A percentile compares a stretch with the other conserved stretches of the same genome.
phyloP scores from a whole-genome alignment of 1,140 invertebrate species.

The Palaemon carinicauda region DNA sequence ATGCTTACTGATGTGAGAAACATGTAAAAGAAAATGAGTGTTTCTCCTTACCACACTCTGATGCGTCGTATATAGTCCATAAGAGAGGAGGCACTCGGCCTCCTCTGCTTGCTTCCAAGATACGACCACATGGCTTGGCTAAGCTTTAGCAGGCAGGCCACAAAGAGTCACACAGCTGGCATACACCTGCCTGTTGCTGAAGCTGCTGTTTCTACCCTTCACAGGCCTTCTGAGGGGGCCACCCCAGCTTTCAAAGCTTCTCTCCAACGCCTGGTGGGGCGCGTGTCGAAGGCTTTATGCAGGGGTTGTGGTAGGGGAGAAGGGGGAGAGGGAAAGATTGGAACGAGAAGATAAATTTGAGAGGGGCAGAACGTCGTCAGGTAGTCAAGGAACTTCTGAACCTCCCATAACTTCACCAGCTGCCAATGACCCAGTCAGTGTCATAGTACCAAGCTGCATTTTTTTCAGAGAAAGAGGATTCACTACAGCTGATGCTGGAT shows the following conservation, averaged over 20 bases:
- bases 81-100: slow-evolving; percentile 49
- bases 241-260: too few relatives aligned
- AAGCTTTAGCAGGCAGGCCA: neutral
- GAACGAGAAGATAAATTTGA: neutral
- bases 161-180: neutral
- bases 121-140: slow-evolving; percentile 49
- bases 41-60: slow-evolving; percentile 47
- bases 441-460: too few relatives aligned
- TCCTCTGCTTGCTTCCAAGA: slow-evolving; percentile 35
- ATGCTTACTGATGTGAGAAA: neutral
- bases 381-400: neutral
- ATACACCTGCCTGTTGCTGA: too few relatives aligned
- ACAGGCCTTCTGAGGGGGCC: too few relatives aligned
- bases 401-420: too few relatives aligned
- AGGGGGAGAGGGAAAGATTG: neutral
- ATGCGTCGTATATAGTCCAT: slow-evolving; percentile 52
- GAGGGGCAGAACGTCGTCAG: neutral
- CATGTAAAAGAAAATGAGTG: neutral
- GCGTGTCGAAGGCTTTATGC: neutral
- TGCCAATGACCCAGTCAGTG: too few relatives aligned
- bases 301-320: neutral
- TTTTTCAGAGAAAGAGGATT: too few relatives aligned
- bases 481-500: too few relatives aligned
- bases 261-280: neutral
- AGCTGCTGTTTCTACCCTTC: too few relatives aligned